Evolutionary conservation across 2,888 invertebrate species (phyloP), one percentile per base, ranked within the genome.

Genomic region (Furcula furcula): DNA sequence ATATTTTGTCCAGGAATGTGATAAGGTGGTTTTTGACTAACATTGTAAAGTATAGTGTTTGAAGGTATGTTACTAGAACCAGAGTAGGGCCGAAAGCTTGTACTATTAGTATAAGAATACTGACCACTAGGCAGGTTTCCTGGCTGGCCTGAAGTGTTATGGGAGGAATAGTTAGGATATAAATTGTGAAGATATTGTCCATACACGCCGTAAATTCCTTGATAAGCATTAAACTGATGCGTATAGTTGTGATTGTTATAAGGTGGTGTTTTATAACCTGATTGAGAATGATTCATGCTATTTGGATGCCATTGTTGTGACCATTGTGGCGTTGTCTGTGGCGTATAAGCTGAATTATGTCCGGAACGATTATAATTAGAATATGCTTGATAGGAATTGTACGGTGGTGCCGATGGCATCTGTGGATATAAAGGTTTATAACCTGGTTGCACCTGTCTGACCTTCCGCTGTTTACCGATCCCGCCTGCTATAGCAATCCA

Each of bases 341-440:
- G n/a, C 1, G 6, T 7, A 25, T 25, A 25, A 11, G 12, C 40
- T 5, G 41, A 9, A 12, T 41, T 55, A 36, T 42, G 48, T n/a
- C 44, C 41, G 7, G 29, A 5, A 23, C 29, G 31, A 36, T 46
- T 37, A 23, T 29, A 37, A 12, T 20, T 28, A 12, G 48, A 29
- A 28, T 60, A 44, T 25, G 46, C 49, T 31, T 51, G 46, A 35
- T 54, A 47, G 3, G 48, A 37, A 43, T 56, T 60, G 18, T 66
- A 57, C 7, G 64, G 51, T 10, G 64, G 28, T 26, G 34, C 47
- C 10, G 65, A 56, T 1, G 70, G 62, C 23, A 67, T 31, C 21
- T 60, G 50, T 7, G 74, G 72, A 43, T 76, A 71, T n/a, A 67
- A 21, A 2, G 47, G 36, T 10, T 56, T 32, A 40, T 67, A 57